Evolutionary conservation across 2,888 invertebrate genomes (phyloP), one percentile per base, ranked within the genome.

Genomic region (Trichopoda pennipes): DNA sequence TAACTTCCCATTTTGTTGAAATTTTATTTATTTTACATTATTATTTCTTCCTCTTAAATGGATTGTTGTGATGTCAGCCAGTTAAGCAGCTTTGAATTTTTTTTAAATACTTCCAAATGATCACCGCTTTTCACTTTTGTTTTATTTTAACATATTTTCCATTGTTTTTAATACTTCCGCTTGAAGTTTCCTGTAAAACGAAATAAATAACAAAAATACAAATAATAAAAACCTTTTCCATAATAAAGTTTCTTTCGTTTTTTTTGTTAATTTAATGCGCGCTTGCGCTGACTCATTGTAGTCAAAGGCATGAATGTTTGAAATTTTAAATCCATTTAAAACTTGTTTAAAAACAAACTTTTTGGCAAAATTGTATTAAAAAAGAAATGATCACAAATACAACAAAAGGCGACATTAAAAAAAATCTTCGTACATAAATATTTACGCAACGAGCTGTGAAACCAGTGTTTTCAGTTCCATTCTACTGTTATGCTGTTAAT

Each of bases 111-210:
- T 73, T 61, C 73, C 73, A 63, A 44, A 58, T 66, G 56, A 58
- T n/a, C n/a, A n/a, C 74, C 64, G 49, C 66, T 58, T 58, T 75
- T 47, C 47, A 47, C 12, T 55, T 55, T 21, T 28, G 28, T 16
- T 64, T 47, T 17, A 16, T 42, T 23, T 2, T n/a, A 49, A 56
- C 10, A 60, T 68, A 61, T 44, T 69, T 28, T 10, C 55, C 47
- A 63, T 61, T 68, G 47, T 63, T 28, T 61, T 47, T 61, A 61
- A 63, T 63, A 77, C 77, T 77, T 77, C 77, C 77, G 77, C 47
- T 56, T 69, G 10, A 63, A 77, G 63, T 55, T 77, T 77, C 69
- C 77, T 63, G 47, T 3, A 68, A 49, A 69, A 61, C 7, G 35
- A 21, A 23, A 68, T 23, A 28, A 53, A 19, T 28, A 19, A n/a